Base-by-base conservation (phyloP, 1,140 invertebrate species). In the Drosophila kurseongensis region DNA sequence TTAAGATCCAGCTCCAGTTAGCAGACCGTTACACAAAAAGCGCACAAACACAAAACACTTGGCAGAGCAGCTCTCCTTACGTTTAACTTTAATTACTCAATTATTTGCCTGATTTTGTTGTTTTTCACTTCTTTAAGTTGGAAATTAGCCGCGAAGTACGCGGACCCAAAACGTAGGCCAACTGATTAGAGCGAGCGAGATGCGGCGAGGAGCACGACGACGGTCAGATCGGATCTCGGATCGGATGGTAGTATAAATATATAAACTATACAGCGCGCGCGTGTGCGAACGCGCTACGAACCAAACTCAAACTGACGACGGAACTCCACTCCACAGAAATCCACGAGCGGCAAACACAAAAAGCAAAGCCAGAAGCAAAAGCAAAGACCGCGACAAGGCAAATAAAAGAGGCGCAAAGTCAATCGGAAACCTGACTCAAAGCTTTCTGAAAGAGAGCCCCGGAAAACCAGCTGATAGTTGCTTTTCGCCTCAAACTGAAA, bases 281-380 rank as follows among this genome's bases (percentile, higher is more conserved):
- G 80, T 88, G 75, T 75, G 79, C 84, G 79, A 77, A 77, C 83
- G 75, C 84, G 72, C 76, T 45, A 62, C 67, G 73, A 68, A 69
- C 56, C 79, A 89, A 88, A 89, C 73, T 84, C 73, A 63, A 54
- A 63, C 51, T 55, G 40, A 63, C 27, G 38, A 18, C 14, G 9
- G 14, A 52, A 36, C 50, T 52, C 14, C 50, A 52, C 32, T 16
- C 10, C 14, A 52, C 50, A 12, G 14, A 36, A 52, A 16, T 36
- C 50, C 32, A 18, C 50, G 32, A 52, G 14, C 32, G 50, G 50
- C 32, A 52, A 52, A 52, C 14, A 51, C 50, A 52, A 16, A 9
- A 36, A 13, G 13, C n/a, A 40, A 38, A 38, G 36, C 4, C 27
- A 51, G 35, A 51, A 12, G n/a, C 27, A 52, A 52, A 52, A 9